A percentile compares a stretch with the other conserved stretches of the same genome.
phyloP scores from a whole-genome alignment of 2,113 vertebrate species.

The Entomyzon cyanotis region DNA sequence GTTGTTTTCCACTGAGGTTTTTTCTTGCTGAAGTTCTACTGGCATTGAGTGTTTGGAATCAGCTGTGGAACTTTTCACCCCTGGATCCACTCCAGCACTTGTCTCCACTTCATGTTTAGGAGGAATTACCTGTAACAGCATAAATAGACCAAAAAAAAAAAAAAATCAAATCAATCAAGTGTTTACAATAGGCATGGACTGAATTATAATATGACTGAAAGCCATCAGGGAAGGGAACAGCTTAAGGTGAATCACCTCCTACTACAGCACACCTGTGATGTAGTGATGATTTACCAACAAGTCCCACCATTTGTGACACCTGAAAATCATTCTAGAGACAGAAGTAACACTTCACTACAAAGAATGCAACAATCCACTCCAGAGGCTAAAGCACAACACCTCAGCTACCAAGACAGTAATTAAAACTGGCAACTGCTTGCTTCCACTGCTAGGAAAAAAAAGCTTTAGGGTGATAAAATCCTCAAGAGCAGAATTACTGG shows the following conservation, averaged over 20 bases:
- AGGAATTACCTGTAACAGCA: slow-evolving; percentile 38
- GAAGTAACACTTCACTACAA: not conserved
- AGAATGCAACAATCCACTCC: not conserved
- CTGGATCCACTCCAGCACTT: not conserved
- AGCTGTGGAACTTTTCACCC: not conserved
- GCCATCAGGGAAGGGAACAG: not conserved
- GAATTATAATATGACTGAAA: not conserved
- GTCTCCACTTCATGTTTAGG: slow-evolving; percentile 26
- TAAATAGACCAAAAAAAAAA: not conserved
- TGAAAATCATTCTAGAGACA: not conserved
- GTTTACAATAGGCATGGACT: not conserved
- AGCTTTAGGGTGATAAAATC: not conserved
- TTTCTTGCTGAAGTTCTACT: not conserved
- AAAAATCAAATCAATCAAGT: not conserved
- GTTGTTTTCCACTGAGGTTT: not conserved
- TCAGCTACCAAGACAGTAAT: not conserved
- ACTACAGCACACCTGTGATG: rapidly evolving
- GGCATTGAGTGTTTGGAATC: not conserved
- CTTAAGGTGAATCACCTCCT: not conserved
- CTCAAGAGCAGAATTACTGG: not conserved
- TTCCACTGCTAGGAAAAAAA: not conserved
- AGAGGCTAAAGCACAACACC: not conserved
- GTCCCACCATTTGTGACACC: not conserved
- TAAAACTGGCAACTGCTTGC: not conserved
- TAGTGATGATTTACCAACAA: not conserved